phyloP scores from a whole-genome alignment of 2,113 vertebrate genomes.

The Megalops atlanticus region DNA sequence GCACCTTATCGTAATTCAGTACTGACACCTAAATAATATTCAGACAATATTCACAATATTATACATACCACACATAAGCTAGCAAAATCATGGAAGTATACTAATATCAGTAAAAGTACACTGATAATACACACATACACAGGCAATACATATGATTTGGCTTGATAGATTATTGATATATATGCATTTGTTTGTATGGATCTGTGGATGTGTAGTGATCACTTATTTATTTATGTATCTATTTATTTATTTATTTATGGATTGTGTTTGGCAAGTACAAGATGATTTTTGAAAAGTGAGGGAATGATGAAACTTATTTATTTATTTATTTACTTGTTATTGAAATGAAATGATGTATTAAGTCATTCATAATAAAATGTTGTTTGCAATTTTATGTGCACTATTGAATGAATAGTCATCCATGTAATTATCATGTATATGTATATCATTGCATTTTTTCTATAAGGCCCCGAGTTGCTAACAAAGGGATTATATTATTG shows the following conservation, averaged over 20 bases:
- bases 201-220: constrained; percentile 23
- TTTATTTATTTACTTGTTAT: constrained; percentile 50
- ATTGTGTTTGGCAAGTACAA: background rate
- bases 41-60: no score
- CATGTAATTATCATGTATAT: no score
- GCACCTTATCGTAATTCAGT: background rate
- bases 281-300: background rate
- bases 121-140: no score
- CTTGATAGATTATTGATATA: background rate
- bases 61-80: constrained; percentile 33
- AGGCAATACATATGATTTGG: no score
- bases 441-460: no score
- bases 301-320: constrained; percentile 23
- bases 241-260: constrained; percentile 48
- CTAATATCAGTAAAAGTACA: no score
- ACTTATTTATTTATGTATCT: constrained; percentile 51
- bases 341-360: background rate
- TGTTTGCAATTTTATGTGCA: constrained; percentile 24
- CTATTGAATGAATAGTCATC: no score
- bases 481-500: no score
- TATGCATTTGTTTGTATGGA: background rate
- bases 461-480: no score
- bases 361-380: constrained; percentile 39
- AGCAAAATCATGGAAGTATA: constrained; percentile 11
- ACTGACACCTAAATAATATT: background rate